Evolutionary conservation across 2,888 invertebrate species (phyloP), one percentile per base, ranked within the genome.

Genomic region (Melinaea menophilus): DNA sequence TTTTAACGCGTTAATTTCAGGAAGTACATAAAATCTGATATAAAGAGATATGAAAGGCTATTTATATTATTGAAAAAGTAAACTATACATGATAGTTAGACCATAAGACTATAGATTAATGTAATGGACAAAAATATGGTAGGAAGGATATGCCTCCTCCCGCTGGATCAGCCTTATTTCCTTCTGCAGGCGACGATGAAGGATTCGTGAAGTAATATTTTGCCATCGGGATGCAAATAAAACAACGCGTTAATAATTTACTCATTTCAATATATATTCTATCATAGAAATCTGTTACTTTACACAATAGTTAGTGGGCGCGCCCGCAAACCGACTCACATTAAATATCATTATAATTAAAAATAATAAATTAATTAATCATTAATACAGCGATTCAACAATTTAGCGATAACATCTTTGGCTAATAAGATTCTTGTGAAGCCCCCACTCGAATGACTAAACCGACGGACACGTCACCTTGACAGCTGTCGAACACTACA

Each of bases 261-360:
- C 79, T 85, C 81, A 72, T 85, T 84, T 85, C 83, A 86, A 86
- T 86, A 86, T 86, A 86, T 86, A 86, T 82, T 85, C 80, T 85
- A 81, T 85, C 76, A 80, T 85, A 86, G 75, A 85, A 86, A 81
- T 85, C 81, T 86, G 85, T 85, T 85, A 84, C 79, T 76, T 80
- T 82, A 84, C 79, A 83, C 78, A 76, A 77, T 75, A 77, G 71
- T 73, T 70, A 73, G 71, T 69, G 68, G 70, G 62, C 63, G 61
- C 59, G 63, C 71, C 69, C 70, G 69, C 70, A 64, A 72, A 69
- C 69, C 66, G 70, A 63, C 71, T 73, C 72, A 75, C 73, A 75
- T 75, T 75, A 77, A 75, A 78, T 77, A 78, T 79, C 75, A 78
- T 69, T 72, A 76, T 74, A 74, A 75, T 74, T 73, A 75, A 72